Evolutionary conservation across 2,113 vertebrate species (phyloP).

Genomic region (Macroglossus sobrinus): DNA sequence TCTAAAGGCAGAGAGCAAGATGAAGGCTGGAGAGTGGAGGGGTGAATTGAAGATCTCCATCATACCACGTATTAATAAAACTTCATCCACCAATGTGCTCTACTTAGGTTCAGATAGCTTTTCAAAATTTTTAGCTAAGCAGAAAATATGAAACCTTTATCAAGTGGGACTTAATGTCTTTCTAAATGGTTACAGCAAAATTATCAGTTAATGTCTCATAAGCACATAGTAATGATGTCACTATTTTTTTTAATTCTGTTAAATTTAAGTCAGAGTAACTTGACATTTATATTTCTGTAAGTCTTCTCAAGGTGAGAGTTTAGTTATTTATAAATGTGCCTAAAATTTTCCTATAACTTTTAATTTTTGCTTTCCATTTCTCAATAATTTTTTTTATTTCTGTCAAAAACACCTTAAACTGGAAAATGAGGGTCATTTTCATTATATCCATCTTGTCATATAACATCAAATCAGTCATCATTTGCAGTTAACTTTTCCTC

Average conservation of each 20-base stretch:
- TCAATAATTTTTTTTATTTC: background rate
- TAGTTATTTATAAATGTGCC: background rate
- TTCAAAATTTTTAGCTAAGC: background rate
- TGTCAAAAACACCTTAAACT: background rate
- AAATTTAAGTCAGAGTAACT: slow-evolving; percentile 27
- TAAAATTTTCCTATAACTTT: background rate
- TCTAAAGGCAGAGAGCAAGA: background rate
- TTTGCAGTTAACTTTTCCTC: background rate
- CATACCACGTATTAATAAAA: background rate
- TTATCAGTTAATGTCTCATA: slow-evolving; percentile 18
- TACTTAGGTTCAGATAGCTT: slow-evolving; percentile 20
- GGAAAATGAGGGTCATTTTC: background rate
- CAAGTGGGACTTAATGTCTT: background rate
- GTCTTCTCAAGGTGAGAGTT: background rate
- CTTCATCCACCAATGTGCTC: background rate
- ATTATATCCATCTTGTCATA: background rate
- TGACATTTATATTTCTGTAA: slow-evolving; percentile 20
- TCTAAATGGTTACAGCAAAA: background rate
- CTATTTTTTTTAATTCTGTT: slow-evolving; percentile 43
- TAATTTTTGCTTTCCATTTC: background rate
- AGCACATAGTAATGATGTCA: background rate
- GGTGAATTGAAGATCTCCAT: background rate
- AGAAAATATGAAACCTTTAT: background rate
- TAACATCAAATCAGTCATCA: background rate
- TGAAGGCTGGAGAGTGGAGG: background rate